Percentiles rank a stretch among this genome's conserved stretches.
Evolutionary conservation across 2,113 vertebrate genomes (phyloP).

Genomic region (Lanius ludovicianus): DNA sequence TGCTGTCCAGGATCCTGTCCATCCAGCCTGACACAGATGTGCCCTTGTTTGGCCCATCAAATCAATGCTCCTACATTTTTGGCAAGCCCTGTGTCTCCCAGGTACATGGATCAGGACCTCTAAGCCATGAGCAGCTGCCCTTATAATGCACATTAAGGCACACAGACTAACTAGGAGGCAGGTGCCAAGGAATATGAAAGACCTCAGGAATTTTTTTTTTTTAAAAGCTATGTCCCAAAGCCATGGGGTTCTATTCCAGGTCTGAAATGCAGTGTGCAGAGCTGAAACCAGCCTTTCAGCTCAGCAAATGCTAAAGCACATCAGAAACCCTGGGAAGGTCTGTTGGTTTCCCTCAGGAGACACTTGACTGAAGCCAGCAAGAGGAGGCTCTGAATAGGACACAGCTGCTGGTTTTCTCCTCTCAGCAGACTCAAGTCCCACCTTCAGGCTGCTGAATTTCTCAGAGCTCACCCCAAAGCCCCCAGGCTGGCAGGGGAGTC

Average conservation of each 20-base stretch:
- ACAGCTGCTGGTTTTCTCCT: neutral
- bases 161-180: neutral
- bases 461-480: neutral
- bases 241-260: neutral
- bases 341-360: neutral
- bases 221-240: neutral
- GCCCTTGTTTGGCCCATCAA: neutral
- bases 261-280: neutral
- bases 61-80: neutral
- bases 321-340: neutral
- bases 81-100: neutral
- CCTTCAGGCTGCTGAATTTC: neutral
- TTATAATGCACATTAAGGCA: neutral
- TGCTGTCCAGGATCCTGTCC: neutral
- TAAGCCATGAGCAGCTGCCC: accelerated
- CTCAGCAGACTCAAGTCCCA: neutral
- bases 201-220: neutral
- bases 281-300: neutral
- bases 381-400: neutral
- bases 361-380: neutral
- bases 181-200: neutral
- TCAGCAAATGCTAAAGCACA: neutral
- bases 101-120: neutral
- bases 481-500: neutral
- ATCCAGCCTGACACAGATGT: neutral